Evolutionary conservation across 2,113 vertebrate species (phyloP), one percentile per base, ranked within the genome.

Genomic region (Corvus cornix): DNA sequence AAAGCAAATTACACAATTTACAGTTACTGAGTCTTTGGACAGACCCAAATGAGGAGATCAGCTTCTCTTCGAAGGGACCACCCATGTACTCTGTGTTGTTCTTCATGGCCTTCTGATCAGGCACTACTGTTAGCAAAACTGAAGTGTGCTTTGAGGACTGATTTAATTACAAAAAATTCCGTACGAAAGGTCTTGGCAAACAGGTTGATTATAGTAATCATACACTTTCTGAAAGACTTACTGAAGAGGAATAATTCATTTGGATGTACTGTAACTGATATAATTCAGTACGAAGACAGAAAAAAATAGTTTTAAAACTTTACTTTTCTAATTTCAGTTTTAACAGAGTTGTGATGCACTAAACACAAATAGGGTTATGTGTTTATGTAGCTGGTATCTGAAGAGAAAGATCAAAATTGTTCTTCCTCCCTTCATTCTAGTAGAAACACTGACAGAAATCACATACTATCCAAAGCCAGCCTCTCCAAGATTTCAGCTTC

Each of bases 1-100:
- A 76, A 93, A 93, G 91, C 83, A 95, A 96, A 97, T 97, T 91
- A 97, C 92, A 96, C 95, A 88, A 95, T 75, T 96, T 89, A 92
- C 62, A 95, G 60, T 70, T 35, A 55, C 31, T 16, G 66, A 97
- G 78, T 78, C 30, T 44, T 93, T 72, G 63, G 75, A 58, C 0
- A 91, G 74, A 82, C 35, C 56, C 52, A 96, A 96, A 95, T 67
- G 60, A 94, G 59, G 43, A 82, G 87, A 94, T 82, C 70, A 64
- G 81, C 90, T 93, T 79, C 69, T 91, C 84, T 87, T 91, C 13
- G 0, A 90, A 70, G 27, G 78, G 93, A 94, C 84, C 76, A 92
- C 64, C 72, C 85, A 73, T 19, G 33, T 53, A 64, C 30, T 56
- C 28, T 30, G 30, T 58, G 78, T 44, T 89, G 37, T 52, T 90